phyloP scores from a whole-genome alignment of 2,888 invertebrate species.

The Anticlea derivata region DNA sequence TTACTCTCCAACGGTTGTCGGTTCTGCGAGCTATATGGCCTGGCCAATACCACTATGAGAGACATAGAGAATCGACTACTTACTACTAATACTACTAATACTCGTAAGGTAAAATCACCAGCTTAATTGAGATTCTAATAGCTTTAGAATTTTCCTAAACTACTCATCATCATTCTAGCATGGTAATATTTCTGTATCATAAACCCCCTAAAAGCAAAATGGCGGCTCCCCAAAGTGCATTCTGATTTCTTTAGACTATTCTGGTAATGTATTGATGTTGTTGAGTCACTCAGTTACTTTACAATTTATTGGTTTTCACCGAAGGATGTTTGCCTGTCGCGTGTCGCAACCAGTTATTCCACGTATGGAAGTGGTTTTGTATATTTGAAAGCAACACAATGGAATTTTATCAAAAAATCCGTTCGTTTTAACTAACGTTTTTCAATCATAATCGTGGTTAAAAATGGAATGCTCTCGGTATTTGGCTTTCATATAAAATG shows the following conservation, averaged over 20 bases:
- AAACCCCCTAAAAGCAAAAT: not conserved
- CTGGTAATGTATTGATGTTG: slow-evolving; percentile 7
- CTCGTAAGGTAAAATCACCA: no score
- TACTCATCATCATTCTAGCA: no score
- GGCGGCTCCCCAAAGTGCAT: not conserved
- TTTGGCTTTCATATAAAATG: slow-evolving; percentile 13
- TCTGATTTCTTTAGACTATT: not conserved
- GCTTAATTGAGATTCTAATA: no score
- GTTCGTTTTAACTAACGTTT: slow-evolving; percentile 30
- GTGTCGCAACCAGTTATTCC: slow-evolving; percentile 57
- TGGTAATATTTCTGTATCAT: no score
- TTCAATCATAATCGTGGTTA: slow-evolving; percentile 28
- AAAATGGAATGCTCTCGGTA: slow-evolving; percentile 9
- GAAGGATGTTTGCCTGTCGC: slow-evolving; percentile 56
- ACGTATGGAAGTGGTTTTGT: slow-evolving; percentile 47
- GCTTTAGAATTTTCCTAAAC: no score
- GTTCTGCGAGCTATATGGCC: no score
- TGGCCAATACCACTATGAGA: no score
- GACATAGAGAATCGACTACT: no score
- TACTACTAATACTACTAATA: no score
- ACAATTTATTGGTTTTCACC: slow-evolving; percentile 76
- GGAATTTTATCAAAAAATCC: slow-evolving; percentile 34
- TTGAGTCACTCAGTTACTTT: slow-evolving; percentile 41
- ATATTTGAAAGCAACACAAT: slow-evolving; percentile 49
- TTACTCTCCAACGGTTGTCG: no score